Evolutionary conservation across 2,113 vertebrate genomes (phyloP).

Genomic region (Labrus mixtus): DNA sequence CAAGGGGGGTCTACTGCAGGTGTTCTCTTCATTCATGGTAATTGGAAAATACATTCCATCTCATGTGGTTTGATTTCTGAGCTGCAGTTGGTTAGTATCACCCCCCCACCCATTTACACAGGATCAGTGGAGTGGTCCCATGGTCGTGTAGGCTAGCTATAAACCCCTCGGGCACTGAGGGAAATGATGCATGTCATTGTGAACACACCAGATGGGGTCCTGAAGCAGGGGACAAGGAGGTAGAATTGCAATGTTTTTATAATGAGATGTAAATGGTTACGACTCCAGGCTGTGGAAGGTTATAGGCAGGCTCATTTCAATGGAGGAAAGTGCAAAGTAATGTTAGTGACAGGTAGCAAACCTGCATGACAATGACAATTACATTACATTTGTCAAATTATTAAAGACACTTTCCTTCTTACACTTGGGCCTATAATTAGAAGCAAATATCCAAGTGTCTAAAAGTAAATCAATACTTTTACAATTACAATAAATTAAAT

Average conservation of each 20-base stretch:
- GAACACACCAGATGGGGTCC: slow-evolving; percentile 79
- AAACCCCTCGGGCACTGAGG: slow-evolving; percentile 52
- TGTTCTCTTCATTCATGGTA: slow-evolving; percentile 51
- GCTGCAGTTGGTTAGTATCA: slow-evolving; percentile 40
- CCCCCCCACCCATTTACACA: slow-evolving; percentile 35
- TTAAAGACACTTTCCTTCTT: background rate
- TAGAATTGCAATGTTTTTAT: slow-evolving; percentile 33
- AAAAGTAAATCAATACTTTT: background rate
- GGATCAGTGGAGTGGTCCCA: slow-evolving; percentile 60
- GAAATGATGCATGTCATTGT: slow-evolving; percentile 80
- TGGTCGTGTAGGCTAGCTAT: slow-evolving; percentile 29
- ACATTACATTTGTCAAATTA: slow-evolving; percentile 53
- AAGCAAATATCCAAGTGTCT: background rate
- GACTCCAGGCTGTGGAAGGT: slow-evolving; percentile 16
- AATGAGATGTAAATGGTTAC: slow-evolving; percentile 77
- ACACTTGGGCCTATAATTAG: background rate
- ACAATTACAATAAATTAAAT: background rate
- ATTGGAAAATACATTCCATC: slow-evolving; percentile 75
- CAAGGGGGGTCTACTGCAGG: slow-evolving; percentile 55
- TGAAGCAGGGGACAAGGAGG: slow-evolving; percentile 47
- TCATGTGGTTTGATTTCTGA: slow-evolving; percentile 57
- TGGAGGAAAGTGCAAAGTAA: slow-evolving; percentile 43
- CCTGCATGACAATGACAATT: slow-evolving; percentile 63
- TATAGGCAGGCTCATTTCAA: slow-evolving; percentile 29
- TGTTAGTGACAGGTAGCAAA: slow-evolving; percentile 74